phyloP scores from a whole-genome alignment of 2,797 vertebrate species.

The Hippopotamyrus pictus region DNA sequence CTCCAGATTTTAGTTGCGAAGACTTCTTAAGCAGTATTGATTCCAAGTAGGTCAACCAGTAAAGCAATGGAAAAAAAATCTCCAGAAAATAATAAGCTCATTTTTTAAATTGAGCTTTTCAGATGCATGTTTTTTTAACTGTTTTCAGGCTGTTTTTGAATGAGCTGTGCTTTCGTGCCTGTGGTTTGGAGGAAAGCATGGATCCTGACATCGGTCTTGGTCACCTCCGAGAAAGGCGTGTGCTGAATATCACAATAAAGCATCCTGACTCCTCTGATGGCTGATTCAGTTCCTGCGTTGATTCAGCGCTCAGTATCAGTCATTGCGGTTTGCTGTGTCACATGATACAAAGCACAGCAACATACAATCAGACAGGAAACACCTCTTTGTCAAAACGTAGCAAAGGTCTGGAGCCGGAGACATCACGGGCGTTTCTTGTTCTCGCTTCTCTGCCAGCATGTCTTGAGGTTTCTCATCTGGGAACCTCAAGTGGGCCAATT shows the following conservation, averaged over 20 bases:
- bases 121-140: background rate
- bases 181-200: background rate
- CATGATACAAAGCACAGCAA: conserved; percentile 16
- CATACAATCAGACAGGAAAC: conserved; percentile 15
- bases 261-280: conserved; percentile 1
- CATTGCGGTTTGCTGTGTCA: conserved; percentile 18
- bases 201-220: background rate
- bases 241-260: background rate
- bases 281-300: background rate
- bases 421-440: background rate
- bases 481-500: conserved; percentile 29
- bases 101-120: background rate
- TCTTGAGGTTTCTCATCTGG: conserved; percentile 23
- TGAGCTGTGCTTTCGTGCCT: background rate
- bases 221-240: background rate
- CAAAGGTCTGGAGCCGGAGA: conserved; percentile 12
- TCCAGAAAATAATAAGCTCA: background rate
- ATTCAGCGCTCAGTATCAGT: conserved; percentile 14
- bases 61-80: background rate
- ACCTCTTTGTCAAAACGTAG: conserved; percentile 18
- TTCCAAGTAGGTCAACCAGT: background rate
- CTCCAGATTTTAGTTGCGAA: background rate
- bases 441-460: background rate
- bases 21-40: background rate
- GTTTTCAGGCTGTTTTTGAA: background rate